phyloP scores from a whole-genome alignment of 2,888 invertebrate species.

The Macropis europaea region DNA sequence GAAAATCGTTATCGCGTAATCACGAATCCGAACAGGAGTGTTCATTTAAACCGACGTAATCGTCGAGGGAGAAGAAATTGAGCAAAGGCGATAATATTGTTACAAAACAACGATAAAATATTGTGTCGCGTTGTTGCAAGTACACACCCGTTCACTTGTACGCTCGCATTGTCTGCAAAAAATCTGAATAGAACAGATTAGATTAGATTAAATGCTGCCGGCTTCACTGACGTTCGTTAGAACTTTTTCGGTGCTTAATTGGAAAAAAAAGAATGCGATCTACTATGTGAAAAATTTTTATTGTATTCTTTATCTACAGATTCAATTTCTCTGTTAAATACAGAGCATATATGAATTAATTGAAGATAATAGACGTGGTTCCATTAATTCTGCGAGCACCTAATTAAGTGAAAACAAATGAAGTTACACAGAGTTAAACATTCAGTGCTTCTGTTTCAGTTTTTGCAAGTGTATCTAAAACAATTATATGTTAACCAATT shows the following conservation, averaged over 20 bases:
- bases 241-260: background rate
- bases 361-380: no score
- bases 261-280: background rate
- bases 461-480: no score
- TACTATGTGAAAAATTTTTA: no score
- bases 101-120: slow-evolving; percentile 3
- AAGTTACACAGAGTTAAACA: no score
- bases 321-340: no score
- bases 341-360: no score
- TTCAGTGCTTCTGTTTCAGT: no score
- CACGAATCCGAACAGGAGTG: background rate
- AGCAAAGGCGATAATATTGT: background rate
- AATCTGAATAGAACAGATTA: slow-evolving; percentile 55
- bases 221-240: background rate
- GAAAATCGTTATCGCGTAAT: background rate
- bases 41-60: background rate
- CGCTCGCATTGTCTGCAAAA: background rate
- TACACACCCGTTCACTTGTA: background rate
- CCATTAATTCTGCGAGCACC: no score
- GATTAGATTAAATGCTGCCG: slow-evolving; percentile 30
- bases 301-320: no score
- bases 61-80: background rate
- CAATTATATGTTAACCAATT: no score
- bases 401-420: no score
- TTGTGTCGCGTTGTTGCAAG: background rate